Base-by-base conservation (phyloP, 2,888 invertebrate genomes). In the Peribatodes rhomboidaria region DNA sequence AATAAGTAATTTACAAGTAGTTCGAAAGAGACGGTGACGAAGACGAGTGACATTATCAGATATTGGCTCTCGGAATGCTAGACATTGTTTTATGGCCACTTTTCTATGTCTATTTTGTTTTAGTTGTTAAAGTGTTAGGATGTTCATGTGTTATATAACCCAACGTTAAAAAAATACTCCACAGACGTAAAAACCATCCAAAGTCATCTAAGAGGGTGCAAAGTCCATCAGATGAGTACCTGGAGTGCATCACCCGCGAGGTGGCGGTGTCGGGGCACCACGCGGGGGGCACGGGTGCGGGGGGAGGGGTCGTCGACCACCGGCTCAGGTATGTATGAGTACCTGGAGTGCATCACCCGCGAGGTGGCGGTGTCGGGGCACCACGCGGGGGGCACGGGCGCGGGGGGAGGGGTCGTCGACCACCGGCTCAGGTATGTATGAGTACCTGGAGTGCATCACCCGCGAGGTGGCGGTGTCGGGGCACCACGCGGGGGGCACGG, bases 401-500 rank as follows among this genome's bases (percentile, higher is more conserved):
- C n/a, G n/a, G n/a, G n/a, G n/a, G n/a, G n/a, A 1, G 92, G 94
- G 2, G 97, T 97, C 0, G 96, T 97, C 0, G 96, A 97, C 77
- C 86, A 95, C 1, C 79, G 94, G 44, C 84, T 96, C 8, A 94
- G 94, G 96, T 96, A 47, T 31, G 0, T 37, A 10, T n/a, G 14
- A n/a, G n/a, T n/a, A n/a, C n/a, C n/a, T n/a, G n/a, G 95, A 95
- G 72, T 96, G 96, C 76, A 79, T 96, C 14, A 86, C 96, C 61
- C 90, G 95, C 60, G 94, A 94, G 37, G 94, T 94, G 9, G 95
- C 95, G 0, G 89, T 96, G 22, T 95, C 96, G 0, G 96, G 96
- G 0, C 97, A 98, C 82, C 98, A 98, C 84, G 96, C 95, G 0
- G 96, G 95, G 0, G 97, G 98, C 11, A 97, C 96, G 0, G n/a